Evolutionary conservation across 2,113 vertebrate genomes (phyloP).

Genomic region (Indicator maculatus): DNA sequence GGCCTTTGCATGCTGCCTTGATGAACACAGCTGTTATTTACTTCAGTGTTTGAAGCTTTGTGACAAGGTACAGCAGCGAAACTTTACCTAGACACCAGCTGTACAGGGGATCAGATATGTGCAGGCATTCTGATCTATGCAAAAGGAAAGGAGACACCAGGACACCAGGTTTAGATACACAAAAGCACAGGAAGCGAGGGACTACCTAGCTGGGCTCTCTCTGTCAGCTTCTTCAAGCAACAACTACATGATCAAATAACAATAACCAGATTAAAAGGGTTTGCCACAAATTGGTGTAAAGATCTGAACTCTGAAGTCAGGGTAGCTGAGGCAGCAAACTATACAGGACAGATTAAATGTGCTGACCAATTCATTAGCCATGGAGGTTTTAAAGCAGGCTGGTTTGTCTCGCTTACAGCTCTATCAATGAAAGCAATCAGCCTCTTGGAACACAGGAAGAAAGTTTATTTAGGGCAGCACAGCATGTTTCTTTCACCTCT

Average conservation of each 20-base stretch:
- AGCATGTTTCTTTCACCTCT: neutral
- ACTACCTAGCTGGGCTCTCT: neutral
- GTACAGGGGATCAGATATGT: neutral
- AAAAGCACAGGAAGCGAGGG: neutral
- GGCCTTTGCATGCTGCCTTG: neutral
- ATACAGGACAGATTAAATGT: neutral
- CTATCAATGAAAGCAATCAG: conserved; percentile 12
- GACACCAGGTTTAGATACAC: neutral
- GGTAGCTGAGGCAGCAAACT: neutral
- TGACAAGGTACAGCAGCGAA: neutral
- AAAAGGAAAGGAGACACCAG: conserved; percentile 43
- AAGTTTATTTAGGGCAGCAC: conserved; percentile 19
- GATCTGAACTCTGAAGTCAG: neutral
- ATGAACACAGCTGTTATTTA: neutral
- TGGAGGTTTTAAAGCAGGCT: neutral
- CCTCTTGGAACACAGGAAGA: neutral
- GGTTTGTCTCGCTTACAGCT: neutral
- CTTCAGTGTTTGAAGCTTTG: neutral
- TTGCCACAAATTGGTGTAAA: neutral
- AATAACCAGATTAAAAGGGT: neutral
- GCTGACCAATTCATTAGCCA: neutral
- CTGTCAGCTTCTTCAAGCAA: neutral
- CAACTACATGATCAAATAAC: neutral
- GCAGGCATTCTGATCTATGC: neutral
- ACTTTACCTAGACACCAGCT: conserved; percentile 36